These are phyloP conservation scores for Melanotaenia boesemani DNA, from an alignment of 2,797 vertebrate species.

Conservation along the genomic window DNA sequence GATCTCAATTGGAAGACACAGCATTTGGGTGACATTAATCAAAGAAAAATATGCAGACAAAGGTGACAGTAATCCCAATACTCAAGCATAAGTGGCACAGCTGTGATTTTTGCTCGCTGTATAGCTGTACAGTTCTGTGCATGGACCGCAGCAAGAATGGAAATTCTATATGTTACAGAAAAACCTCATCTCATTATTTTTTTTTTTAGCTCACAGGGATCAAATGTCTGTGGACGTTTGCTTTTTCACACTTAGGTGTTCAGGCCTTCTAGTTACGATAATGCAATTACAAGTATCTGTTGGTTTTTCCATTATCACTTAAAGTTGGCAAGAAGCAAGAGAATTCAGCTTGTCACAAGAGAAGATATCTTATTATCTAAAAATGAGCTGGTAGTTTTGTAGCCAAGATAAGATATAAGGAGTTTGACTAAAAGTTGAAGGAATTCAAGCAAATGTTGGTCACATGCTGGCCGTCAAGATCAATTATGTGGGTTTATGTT, in stretches of 20 bases:
- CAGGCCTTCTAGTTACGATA: slow-evolving; percentile 69
- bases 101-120: slow-evolving; percentile 74
- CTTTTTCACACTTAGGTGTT: slow-evolving; percentile 75
- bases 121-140: slow-evolving; percentile 67
- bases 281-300: slow-evolving; percentile 71
- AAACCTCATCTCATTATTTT: slow-evolving; percentile 73
- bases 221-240: slow-evolving; percentile 37
- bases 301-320: slow-evolving; percentile 78
- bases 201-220: slow-evolving; percentile 75
- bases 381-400: slow-evolving; percentile 43
- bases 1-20: slow-evolving; percentile 86
- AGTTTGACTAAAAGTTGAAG: slow-evolving; percentile 29
- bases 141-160: slow-evolving; percentile 42
- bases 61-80: slow-evolving; percentile 87
- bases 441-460: slow-evolving; percentile 36
- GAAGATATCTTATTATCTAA: slow-evolving; percentile 44
- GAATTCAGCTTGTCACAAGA: slow-evolving; percentile 54
- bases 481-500: slow-evolving; percentile 41
- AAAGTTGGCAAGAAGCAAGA: slow-evolving; percentile 63
- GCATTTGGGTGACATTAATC: slow-evolving; percentile 90
- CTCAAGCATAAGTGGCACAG: slow-evolving; percentile 80
- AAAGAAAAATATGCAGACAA: slow-evolving; percentile 89
- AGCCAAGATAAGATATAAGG: slow-evolving; percentile 19
- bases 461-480: slow-evolving; percentile 36
- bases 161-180: slow-evolving; percentile 73